A percentile compares a stretch with the other conserved stretches of the same genome.
Evolutionary conservation across 1,140 invertebrate genomes (phyloP).

Genomic region (Hycleus phaleratus): DNA sequence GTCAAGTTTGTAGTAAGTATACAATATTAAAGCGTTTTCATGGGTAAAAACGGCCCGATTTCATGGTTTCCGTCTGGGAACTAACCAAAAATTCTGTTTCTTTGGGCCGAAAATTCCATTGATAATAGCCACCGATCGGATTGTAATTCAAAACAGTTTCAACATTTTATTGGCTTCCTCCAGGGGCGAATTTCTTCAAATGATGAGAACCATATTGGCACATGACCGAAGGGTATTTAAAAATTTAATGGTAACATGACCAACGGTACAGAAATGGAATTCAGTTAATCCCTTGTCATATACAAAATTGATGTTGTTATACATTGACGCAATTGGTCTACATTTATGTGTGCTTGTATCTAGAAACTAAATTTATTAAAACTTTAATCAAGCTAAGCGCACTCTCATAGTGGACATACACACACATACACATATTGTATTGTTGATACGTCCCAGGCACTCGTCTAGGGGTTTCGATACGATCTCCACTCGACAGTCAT

Average conservation of each 20-base stretch:
- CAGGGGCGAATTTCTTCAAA: slow-evolving; percentile 15
- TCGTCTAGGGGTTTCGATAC: slow-evolving; percentile 3
- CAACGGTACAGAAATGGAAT: slow-evolving; percentile 8
- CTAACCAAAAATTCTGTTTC: no score
- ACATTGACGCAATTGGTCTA: slow-evolving; percentile 4
- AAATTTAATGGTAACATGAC: slow-evolving; percentile 17
- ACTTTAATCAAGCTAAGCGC: slow-evolving; percentile 20
- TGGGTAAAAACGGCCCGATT: background rate
- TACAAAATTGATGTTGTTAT: slow-evolving; percentile 18
- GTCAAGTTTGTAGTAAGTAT: background rate
- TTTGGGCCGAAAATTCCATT: no score
- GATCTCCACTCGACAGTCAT: slow-evolving; percentile 5
- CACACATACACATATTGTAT: no score
- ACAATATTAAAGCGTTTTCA: no score
- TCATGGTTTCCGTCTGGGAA: no score
- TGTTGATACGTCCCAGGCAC: no score
- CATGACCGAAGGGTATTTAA: slow-evolving; percentile 13
- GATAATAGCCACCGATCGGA: background rate
- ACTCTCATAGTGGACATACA: slow-evolving; percentile 5
- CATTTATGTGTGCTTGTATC: no score
- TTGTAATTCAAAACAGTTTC: background rate
- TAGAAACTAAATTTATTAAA: slow-evolving; percentile 15
- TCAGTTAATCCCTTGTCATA: slow-evolving; percentile 9
- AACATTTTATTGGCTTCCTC: background rate
- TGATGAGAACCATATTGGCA: slow-evolving; percentile 18